Conservation (phyloP, 2,888 invertebrate species). For the Lasioglossum oenotherae region DNA sequence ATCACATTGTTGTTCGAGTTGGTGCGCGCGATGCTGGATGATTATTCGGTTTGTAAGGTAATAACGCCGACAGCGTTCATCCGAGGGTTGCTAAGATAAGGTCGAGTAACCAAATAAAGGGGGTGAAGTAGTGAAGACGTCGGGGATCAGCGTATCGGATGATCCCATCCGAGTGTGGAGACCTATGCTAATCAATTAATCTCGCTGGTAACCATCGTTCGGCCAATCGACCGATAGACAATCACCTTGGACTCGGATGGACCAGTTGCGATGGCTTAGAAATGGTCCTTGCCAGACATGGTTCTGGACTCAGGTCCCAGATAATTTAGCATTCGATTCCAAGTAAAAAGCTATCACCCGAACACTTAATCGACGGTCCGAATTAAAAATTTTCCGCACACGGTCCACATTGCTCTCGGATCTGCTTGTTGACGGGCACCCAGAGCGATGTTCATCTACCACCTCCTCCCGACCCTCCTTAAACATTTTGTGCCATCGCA, state of each 20-base stretch:
- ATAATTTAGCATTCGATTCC: neutral
- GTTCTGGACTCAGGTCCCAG: neutral
- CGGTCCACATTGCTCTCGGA: no score
- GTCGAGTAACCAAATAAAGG: constrained; percentile 73
- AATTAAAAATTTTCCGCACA: no score
- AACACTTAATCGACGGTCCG: no score
- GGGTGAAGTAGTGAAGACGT: constrained; percentile 44
- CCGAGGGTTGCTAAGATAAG: constrained; percentile 65
- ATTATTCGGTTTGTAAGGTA: constrained; percentile 64
- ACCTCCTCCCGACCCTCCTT: no score
- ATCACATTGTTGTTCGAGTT: constrained; percentile 74
- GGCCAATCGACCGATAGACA: constrained; percentile 6
- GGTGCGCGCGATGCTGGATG: constrained; percentile 49
- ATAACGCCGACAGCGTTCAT: constrained; percentile 60
- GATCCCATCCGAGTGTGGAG: constrained; percentile 38
- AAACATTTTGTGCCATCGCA: no score
- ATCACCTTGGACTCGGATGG: neutral
- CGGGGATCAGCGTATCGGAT: constrained; percentile 33
- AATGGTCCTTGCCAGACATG: neutral
- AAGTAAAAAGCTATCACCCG: no score
- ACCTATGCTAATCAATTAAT: constrained; percentile 65
- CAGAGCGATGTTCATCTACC: no score
- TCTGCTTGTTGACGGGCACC: no score
- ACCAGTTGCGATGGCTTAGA: neutral
- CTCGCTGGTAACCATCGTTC: constrained; percentile 45